Conservation (phyloP, 2,888 invertebrate genomes). For the Orthosia gracilis region DNA sequence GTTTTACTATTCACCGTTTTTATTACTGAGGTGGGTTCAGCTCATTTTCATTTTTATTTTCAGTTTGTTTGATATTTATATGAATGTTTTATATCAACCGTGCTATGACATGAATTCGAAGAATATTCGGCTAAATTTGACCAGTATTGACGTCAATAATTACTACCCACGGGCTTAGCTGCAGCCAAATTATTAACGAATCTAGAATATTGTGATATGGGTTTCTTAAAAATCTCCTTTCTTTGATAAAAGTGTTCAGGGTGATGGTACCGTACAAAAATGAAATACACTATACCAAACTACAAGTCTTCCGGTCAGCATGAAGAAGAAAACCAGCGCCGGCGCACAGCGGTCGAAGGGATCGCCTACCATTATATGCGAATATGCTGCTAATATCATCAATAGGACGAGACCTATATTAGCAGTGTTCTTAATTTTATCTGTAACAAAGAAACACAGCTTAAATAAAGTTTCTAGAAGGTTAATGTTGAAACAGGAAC, state of each 20-base stretch:
- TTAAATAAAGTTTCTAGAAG: conserved; percentile 12
- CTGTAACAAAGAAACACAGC: conserved; percentile 86
- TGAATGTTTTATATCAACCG: conserved; percentile 40
- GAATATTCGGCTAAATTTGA: conserved; percentile 52
- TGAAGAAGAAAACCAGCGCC: conserved; percentile 97
- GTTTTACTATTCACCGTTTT: conserved; percentile 30
- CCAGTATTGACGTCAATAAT: conserved; percentile 67
- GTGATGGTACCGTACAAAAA: neutral
- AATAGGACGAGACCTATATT: conserved; percentile 96
- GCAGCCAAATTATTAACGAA: conserved; percentile 42
- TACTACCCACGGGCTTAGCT: conserved; percentile 62
- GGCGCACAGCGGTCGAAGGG: conserved; percentile 98
- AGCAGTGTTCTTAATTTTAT: conserved; percentile 97
- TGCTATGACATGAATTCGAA: conserved; percentile 47
- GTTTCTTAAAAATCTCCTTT: conserved; percentile 9
- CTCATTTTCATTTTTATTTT: conserved; percentile 18
- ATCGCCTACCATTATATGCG: conserved; percentile 97
- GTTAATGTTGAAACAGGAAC: neutral
- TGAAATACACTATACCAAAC: conserved; percentile 92
- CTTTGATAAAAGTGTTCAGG: neutral
- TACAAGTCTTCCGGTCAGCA: conserved; percentile 97
- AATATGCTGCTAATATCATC: conserved; percentile 97
- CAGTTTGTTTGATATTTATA: conserved; percentile 30
- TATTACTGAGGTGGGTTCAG: conserved; percentile 28
- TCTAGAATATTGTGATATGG: conserved; percentile 26